Evolutionary conservation across 2,113 vertebrate species (phyloP), one percentile per base, ranked within the genome.

Genomic region (Chiloscyllium plagiosum): DNA sequence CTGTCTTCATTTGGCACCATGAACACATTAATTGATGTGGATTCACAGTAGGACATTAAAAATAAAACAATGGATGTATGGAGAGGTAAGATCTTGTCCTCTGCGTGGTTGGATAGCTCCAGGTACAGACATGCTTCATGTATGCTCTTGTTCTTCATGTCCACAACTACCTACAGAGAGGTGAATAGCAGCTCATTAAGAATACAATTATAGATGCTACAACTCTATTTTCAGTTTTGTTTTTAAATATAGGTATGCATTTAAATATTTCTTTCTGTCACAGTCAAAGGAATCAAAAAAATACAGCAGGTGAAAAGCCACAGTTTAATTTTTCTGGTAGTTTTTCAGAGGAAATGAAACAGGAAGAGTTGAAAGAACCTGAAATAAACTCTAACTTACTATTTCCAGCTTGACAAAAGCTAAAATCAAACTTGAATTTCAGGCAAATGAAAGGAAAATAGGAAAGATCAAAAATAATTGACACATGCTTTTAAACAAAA

Each of bases 41-140:
- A 98, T 96, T 99, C 98, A 96, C 98, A 99, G 97, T 99, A 99
- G 22, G 98, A 99, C 8, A 99, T 97, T 80, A 99, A 97, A 96
- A 99, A 99, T 42, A 99, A 97, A 17, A 97, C 96, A 96, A 99
- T 97, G 85, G 98, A 98, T 5, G 99, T 98, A 96, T 99, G 99
- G 95, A 99, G 97, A 33, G 99, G 98, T 61, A 99, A 97, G 94
- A 97, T 97, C 1, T 96, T 96, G 22, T 98, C 98, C 96, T 97
- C 97, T 37, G 96, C 92, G 47, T 97, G 96, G 96, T 94, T 96
- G 87, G 96, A 98, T 83, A 98, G 98, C 33, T 98, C 97, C 96
- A 99, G 97, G 96, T 98, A 99, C 0, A 99, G 97, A 78, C 97
- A 97, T 61, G 98, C 98, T 0, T 96, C 89, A 22, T 86, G 96